Base-by-base conservation (phyloP, 1,140 invertebrate genomes). In the Lasioglossum albipes region DNA sequence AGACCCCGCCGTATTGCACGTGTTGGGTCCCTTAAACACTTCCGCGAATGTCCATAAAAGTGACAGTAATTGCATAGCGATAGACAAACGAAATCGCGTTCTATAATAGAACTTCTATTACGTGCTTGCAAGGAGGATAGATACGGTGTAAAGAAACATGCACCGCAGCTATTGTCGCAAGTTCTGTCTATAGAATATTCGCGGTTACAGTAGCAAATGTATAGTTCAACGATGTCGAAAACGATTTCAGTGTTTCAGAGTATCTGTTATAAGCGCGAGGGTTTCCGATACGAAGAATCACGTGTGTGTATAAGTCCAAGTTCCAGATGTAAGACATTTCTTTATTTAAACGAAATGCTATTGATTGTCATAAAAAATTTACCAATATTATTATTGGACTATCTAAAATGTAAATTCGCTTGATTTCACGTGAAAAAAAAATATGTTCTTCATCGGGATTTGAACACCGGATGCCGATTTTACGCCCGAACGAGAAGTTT, bases 1-100 rank as follows among this genome's bases (percentile, higher is more conserved):
- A 86, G 75, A 79, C 67, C 49, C 45, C 27, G 59, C 36, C 57
- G 13, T 45, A 31, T 36, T 68, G 27, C 62, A 68, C 54, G 75
- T 78, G 57, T 67, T 52, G 16, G 79, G 52, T 57, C 61, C 42
- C 54, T 18, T 20, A 52, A 42, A 52, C 52, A 36, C 69, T 73
- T 79, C 70, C 70, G 67, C 31, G 27, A 72, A 81, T 82, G 68
- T 85, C 79, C 66, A 82, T 62, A 75, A 71, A 78, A 84, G 45
- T 85, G 57, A 12, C 74, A 45, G 66, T 82, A 82, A 85, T 84
- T 78, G 70, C 70, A 76, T n/a, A 36, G 54, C 69, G 54, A 82
- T 62, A 42, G 73, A 77, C 18, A 13, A 20, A 4, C 52, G 49
- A 18, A 68, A n/a, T 1, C n/a, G 62, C n/a, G 54, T 52, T 45